Base-by-base conservation (phyloP, 1,140 invertebrate species). In the Calosoma granatense region DNA sequence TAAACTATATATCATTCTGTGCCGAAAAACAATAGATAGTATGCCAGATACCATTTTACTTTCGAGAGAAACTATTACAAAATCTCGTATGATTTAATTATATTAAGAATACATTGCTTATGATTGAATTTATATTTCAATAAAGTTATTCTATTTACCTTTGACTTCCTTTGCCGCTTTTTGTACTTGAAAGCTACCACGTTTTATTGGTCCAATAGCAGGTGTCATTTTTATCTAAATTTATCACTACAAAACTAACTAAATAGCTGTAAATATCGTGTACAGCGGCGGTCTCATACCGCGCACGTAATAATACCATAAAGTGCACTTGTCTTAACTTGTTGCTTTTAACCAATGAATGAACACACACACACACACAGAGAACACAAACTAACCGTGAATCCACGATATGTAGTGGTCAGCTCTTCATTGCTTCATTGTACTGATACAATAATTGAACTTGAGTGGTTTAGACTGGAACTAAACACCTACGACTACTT, bases 141-240 rank as follows among this genome's bases (percentile, higher is more conserved):
- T 39, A 39, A 11, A 39, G n/a, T 39, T 9, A 39, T 39, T 9
- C n/a, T n/a, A 61, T 60, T 68, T 72, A 78, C 78, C 78, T 67
- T 74, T 76, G 41, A 79, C 76, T 61, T 78, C 77, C 58, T 75
- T 74, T n/a, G 77, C 78, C 6, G 77, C 78, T 59, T 71, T 70
- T 61, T 77, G 75, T 15, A 80, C 60, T 63, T 80, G 78, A 23
- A 80, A 76, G 60, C 78, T 79, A 30, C 78, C 70, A 41, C 78
- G 69, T 65, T 79, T 80, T 3, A 80, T 70, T 56, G 74, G 14
- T 30, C 14, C 26, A 6, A 30, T 6, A 30, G 6, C 14, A 6
- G 26, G 26, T 30, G 26, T 6, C 26, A 30, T 30, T 6, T 30
- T 30, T 30, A 30, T 30, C 14, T 30, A 6, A 30, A 30, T 6